Percentiles rank a stretch among this genome's conserved stretches.
phyloP scores from a whole-genome alignment of 2,797 vertebrate species.

The Alectoris magna region DNA sequence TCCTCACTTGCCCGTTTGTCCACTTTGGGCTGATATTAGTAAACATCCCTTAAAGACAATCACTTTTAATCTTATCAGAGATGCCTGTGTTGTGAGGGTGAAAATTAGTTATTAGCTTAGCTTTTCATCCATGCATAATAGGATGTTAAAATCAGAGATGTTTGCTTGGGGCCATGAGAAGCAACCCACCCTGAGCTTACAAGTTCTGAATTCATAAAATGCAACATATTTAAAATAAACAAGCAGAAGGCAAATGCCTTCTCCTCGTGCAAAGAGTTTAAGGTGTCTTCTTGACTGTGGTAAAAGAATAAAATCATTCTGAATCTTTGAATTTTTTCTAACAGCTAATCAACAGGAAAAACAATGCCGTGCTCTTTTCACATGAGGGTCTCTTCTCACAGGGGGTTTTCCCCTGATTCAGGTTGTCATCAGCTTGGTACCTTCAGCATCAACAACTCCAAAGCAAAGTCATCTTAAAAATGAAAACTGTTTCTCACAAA shows the following conservation, averaged over 20 bases:
- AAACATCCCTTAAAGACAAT: conserved; percentile 36
- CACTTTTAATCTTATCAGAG: conserved; percentile 37
- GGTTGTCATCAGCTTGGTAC: neutral
- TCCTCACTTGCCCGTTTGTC: conserved; percentile 21
- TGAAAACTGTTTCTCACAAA: neutral
- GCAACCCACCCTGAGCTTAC: conserved; percentile 16
- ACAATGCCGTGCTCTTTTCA: fast-evolving
- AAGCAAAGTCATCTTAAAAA: neutral
- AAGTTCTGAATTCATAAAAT: conserved; percentile 53
- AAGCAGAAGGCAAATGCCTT: conserved; percentile 26
- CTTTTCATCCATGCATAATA: conserved; percentile 64
- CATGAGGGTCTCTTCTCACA: no score
- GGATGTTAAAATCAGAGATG: conserved; percentile 61
- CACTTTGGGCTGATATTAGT: conserved; percentile 41
- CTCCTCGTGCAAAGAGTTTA: neutral
- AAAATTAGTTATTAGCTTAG: conserved; percentile 69
- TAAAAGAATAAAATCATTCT: neutral
- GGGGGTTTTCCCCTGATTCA: neutral
- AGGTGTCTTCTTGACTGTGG: neutral
- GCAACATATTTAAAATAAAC: conserved; percentile 46
- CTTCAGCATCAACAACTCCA: neutral
- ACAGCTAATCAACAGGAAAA: neutral
- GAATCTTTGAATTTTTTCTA: neutral
- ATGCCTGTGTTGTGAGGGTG: conserved; percentile 47
- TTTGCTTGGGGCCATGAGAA: conserved; percentile 46